Base-by-base conservation (phyloP, 2,888 invertebrate genomes). In the Julus scanicus region DNA sequence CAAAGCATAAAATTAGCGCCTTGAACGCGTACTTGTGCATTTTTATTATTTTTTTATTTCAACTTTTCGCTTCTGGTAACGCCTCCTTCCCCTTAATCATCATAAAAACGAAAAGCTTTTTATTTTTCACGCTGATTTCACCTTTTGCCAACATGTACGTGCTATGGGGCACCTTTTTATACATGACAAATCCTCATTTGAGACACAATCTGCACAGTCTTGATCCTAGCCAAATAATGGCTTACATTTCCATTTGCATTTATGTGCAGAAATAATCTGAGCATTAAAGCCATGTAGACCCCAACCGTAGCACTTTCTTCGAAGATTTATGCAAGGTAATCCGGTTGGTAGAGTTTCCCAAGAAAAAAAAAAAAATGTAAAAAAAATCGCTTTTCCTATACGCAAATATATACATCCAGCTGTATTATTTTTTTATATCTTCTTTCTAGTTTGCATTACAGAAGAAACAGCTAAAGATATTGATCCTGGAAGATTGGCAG, bases 401-500 rank as follows among this genome's bases (percentile, higher is more conserved):
- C 20, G 63, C 63, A 63, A 63, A 63, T 63, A 63, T 63, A 63
- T 63, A 63, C 63, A 63, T 9, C 5, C n/a, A 3, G 63, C 20
- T 63, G 63, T 2, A 63, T 20, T 63, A 20, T 49, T 49, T 49
- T 63, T 63, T 63, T 57, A 15, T 17, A 20, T 63, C 63, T 63
- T 15, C 4, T 63, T 63, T 63, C 20, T 63, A 63, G 63, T 63
- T 63, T 63, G 63, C 63, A 63, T 63, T 63, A 20, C 63, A 1
- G 87, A 87, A 71, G 37, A 39, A 39, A 20, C 20, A 1, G 63
- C 84, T 39, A 88, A 88, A n/a, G 53, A 39, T 49, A 88, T 88
- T 40, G 88, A 88, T 86, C 71, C 88, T 40, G 86, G 40, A 57
- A 86, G 71, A 44, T 85, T 88, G 80, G 88, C 88, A 86, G 88